These are phyloP conservation scores for Sterna hirundo DNA, from an alignment of 2,113 vertebrate species.

Conservation along the genomic window DNA sequence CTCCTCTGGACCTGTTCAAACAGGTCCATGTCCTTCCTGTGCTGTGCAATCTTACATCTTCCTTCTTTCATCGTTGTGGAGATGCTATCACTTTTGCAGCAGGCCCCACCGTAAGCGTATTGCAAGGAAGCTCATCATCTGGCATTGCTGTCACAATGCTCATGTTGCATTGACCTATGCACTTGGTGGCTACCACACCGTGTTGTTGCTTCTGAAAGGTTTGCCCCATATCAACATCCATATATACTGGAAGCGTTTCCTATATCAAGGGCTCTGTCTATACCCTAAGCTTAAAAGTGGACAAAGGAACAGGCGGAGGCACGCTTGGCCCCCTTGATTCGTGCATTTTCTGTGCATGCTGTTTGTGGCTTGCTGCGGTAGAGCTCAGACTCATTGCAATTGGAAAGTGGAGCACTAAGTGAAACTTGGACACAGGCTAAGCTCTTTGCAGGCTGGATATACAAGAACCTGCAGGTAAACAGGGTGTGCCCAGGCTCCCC, in stretches of 20 bases:
- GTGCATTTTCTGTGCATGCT: background rate
- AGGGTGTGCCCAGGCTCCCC: background rate
- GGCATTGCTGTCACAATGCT: background rate
- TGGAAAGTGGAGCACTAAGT: background rate
- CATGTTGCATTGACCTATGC: background rate
- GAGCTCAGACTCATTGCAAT: background rate
- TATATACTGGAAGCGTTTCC: background rate
- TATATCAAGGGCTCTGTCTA: background rate
- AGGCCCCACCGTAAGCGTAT: background rate
- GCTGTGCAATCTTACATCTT: background rate
- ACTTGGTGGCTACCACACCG: background rate
- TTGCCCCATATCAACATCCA: background rate
- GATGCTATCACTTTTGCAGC: background rate
- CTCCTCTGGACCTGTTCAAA: no score
- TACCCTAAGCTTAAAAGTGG: background rate
- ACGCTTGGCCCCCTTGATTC: background rate
- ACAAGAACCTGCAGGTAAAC: background rate
- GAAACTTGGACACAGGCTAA: background rate
- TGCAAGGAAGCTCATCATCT: background rate
- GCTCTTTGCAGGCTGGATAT: background rate
- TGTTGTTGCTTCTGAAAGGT: background rate
- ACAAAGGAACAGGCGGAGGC: background rate
- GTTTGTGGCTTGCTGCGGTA: rapidly evolving
- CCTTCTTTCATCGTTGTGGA: background rate
- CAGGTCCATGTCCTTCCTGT: no score